Percentiles rank a stretch among this genome's conserved stretches.
Conservation (phyloP, 2,113 vertebrate species). For the Mastomys natalensis region DNA sequence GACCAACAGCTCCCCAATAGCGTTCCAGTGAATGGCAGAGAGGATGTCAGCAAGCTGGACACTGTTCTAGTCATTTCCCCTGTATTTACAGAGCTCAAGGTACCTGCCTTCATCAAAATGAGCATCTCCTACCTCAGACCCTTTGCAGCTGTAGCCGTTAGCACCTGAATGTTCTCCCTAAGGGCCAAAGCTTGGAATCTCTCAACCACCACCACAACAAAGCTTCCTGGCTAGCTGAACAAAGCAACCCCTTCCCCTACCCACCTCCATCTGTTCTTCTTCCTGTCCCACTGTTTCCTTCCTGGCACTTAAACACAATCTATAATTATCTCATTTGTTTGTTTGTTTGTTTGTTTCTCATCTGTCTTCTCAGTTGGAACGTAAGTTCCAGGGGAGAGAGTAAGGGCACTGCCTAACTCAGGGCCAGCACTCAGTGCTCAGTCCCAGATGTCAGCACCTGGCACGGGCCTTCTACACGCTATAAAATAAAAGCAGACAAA, state of each 20-base stretch:
- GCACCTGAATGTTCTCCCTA: background rate
- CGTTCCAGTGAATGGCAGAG: background rate
- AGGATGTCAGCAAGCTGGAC: background rate
- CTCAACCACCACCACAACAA: background rate
- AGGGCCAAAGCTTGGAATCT: background rate
- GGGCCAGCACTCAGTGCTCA: background rate
- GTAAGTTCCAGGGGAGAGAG: slow-evolving; percentile 42
- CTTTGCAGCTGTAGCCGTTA: background rate
- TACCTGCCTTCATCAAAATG: slow-evolving; percentile 28
- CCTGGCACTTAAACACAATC: slow-evolving; percentile 64
- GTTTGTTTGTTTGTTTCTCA: slow-evolving; percentile 80
- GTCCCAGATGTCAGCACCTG: background rate
- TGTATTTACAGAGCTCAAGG: background rate
- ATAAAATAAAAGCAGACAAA: slow-evolving; percentile 39
- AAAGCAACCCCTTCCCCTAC: background rate
- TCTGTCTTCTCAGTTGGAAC: slow-evolving; percentile 65
- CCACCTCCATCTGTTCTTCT: slow-evolving; percentile 23
- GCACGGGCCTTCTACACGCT: background rate
- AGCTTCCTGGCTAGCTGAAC: background rate
- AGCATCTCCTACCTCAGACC: background rate
- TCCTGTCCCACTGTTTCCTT: slow-evolving; percentile 63
- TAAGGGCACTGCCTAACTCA: slow-evolving; percentile 15
- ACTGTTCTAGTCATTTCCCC: background rate
- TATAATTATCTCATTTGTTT: slow-evolving; percentile 76
- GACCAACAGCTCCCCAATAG: background rate